Conservation (phyloP, 2,888 invertebrate genomes). For the Melanostoma scalare region DNA sequence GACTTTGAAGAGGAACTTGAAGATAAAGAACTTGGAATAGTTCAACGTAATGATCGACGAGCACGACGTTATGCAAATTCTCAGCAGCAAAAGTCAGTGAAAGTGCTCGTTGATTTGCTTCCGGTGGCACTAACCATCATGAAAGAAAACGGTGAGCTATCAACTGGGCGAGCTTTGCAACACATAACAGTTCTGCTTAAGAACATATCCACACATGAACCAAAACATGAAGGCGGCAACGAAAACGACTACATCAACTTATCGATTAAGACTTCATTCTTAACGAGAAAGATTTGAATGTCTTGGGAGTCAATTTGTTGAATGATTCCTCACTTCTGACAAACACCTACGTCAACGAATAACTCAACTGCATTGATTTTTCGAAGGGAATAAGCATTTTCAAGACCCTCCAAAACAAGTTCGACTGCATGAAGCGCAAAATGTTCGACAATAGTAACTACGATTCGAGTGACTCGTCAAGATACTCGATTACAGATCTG, state of each 20-base stretch:
- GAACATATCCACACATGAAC: conserved; percentile 76
- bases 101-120: conserved; percentile 78
- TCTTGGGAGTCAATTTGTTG: conserved; percentile 15
- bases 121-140: conserved; percentile 73
- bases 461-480: conserved; percentile 24
- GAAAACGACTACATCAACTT: conserved; percentile 73
- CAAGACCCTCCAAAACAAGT: conserved; percentile 68
- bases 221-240: conserved; percentile 46
- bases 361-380: conserved; percentile 56
- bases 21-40: conserved; percentile 60
- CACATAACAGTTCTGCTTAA: conserved; percentile 78
- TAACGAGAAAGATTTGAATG: conserved; percentile 57
- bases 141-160: conserved; percentile 59
- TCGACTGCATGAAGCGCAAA: conserved; percentile 74
- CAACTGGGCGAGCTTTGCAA: conserved; percentile 76
- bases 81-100: conserved; percentile 55
- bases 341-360: conserved; percentile 49
- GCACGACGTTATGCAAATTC: conserved; percentile 18
- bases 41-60: neutral
- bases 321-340: conserved; percentile 47
- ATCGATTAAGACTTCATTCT: conserved; percentile 35
- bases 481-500: conserved; percentile 66
- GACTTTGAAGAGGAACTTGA: conserved; percentile 73
- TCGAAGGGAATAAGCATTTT: conserved; percentile 46
- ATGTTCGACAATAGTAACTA: conserved; percentile 57